Evolutionary conservation across 2,113 vertebrate genomes (phyloP), one percentile per base, ranked within the genome.

Genomic region (Syrrhaptes paradoxus): DNA sequence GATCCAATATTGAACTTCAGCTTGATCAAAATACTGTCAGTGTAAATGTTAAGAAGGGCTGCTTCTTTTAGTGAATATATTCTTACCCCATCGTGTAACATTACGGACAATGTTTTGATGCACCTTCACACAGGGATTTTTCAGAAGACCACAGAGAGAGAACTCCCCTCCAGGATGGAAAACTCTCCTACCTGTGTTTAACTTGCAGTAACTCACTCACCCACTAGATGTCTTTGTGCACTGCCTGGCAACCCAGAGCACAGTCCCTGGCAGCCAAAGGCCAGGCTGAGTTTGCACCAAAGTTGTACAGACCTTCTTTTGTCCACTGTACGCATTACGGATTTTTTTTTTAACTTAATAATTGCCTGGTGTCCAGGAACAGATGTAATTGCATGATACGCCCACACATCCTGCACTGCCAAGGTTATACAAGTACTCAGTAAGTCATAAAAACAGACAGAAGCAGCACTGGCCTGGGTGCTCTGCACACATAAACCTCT

Each of bases 1-100:
- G 3, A 28, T 5, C 31, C 2, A 26, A 24, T 2, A 14, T 0
- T 7, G 61, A 63, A 48, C 13, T 36, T 1, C 13, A 31, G 45
- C 57, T 54, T 7, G 34, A 46, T 11, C 10, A n/a, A 1, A 76
- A 10, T 20, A 4, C 25, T 10, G 0, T 20, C 29, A 12, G 36
- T 2, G 55, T 19, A 26, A 48, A 31, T 1, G 10, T 25, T 25
- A 43, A 20, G 13, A 51, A 48, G 1, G 20, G 43, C 18, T 8
- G 3, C 24, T 1, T 25, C 28, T 36, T 58, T 74, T 19, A 57
- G 13, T 16, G 55, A 55, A 43, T 1, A 12, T 13, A 7, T 15
- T 72, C 43, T 32, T 12, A 85, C 12, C 34, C 6, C 28, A 7
- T 14, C 36, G 7, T 8, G 19, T 31, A 34, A 31, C 16, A 5